Percentiles rank a stretch among this genome's conserved stretches.
Conservation (phyloP, 2,888 invertebrate species). For the Eristalis tenax region DNA sequence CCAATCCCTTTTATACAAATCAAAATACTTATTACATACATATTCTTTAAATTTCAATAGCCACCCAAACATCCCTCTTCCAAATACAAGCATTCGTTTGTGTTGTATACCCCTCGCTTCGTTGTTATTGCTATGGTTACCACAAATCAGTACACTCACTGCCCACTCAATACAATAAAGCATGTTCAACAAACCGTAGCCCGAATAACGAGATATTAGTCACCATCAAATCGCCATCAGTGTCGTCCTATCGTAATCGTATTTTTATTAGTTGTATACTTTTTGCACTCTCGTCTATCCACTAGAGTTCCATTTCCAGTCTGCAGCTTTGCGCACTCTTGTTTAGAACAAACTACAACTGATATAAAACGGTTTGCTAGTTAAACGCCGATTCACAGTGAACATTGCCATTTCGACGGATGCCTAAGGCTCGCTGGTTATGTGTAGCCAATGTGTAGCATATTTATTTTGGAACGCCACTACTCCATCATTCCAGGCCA, state of each 20-base stretch:
- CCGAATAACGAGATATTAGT: conserved; percentile 61
- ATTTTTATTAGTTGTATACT: conserved; percentile 59
- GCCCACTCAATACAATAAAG: conserved; percentile 41
- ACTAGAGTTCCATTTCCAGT: background rate
- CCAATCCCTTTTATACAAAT: no score
- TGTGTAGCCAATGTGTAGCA: conserved; percentile 25
- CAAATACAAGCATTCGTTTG: conserved; percentile 3
- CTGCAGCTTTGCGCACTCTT: background rate
- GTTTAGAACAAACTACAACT: conserved; percentile 7
- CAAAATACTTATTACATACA: no score
- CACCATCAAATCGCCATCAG: conserved; percentile 64
- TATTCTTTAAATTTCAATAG: no score
- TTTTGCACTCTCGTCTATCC: background rate
- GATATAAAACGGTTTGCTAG: conserved; percentile 19
- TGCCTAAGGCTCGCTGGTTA: conserved; percentile 35
- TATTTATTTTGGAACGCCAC: conserved; percentile 38
- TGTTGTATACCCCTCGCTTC: background rate
- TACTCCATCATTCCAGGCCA: conserved; percentile 2
- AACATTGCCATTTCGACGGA: conserved; percentile 47
- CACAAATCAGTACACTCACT: background rate
- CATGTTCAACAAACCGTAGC: conserved; percentile 53
- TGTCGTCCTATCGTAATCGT: conserved; percentile 56
- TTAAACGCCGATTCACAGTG: conserved; percentile 37
- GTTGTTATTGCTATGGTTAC: conserved; percentile 3
- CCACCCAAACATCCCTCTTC: background rate